phyloP scores from a whole-genome alignment of 2,797 vertebrate species.

The Stomatorhinus walkeri region DNA sequence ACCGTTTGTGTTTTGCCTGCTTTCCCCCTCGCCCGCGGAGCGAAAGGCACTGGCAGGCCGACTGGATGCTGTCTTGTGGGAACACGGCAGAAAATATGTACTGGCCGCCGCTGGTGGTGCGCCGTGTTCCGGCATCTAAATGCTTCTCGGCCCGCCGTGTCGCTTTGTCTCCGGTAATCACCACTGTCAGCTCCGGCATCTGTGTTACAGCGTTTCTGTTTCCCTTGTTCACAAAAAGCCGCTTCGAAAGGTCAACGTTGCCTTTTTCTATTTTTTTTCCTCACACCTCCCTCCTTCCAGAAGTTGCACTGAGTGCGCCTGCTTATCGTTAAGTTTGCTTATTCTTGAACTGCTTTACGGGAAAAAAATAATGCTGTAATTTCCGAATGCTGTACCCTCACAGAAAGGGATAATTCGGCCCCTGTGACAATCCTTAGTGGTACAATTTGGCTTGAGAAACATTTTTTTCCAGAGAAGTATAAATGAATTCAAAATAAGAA shows the following conservation, averaged over 20 bases:
- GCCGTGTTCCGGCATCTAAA: conserved; percentile 18
- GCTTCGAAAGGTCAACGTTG: conserved; percentile 26
- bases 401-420: not conserved
- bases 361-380: conserved; percentile 10
- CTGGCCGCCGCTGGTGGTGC: no score
- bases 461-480: not conserved
- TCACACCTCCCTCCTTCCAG: not conserved
- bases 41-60: not conserved
- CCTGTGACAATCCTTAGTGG: conserved; percentile 3
- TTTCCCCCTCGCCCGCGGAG: not conserved
- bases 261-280: conserved; percentile 3
- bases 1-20: not conserved
- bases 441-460: conserved; percentile 1
- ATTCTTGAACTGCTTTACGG: conserved; percentile 36
- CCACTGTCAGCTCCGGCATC: conserved; percentile 25
- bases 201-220: conserved; percentile 28
- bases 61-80: not conserved
- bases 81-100: not conserved
- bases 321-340: conserved; percentile 31
- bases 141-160: conserved; percentile 23
- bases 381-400: not conserved
- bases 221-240: conserved; percentile 33
- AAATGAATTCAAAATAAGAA: conserved; percentile 17
- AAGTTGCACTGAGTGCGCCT: conserved; percentile 28
- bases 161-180: conserved; percentile 36